Base-by-base conservation (phyloP, 1,140 invertebrate species). In the Drosophila mojavensis region DNA sequence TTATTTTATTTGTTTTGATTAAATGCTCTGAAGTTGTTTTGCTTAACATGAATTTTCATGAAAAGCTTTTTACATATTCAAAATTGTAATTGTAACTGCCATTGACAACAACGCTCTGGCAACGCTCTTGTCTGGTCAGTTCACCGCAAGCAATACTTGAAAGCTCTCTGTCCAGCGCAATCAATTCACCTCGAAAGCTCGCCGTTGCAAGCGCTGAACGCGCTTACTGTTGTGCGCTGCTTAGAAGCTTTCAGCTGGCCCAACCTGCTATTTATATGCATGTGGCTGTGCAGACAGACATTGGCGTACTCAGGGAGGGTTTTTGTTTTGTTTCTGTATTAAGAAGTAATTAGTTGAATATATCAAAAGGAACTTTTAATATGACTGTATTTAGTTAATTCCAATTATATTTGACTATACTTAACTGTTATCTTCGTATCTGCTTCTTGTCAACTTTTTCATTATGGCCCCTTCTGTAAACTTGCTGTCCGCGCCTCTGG, bases 221-320 rank as follows among this genome's bases (percentile, higher is more conserved):
- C 24, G 30, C 48, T 56, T 70, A 24, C 48, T 56, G 47, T 64
- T 70, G 67, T 61, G 39, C 30, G 51, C 11, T 45, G 45, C 33
- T 54, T 54, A 13, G 62, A 45, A 84, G 81, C 81, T 84, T 84
- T 84, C 58, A 70, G 67, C 73, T 71, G 47, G 47, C 62, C 62
- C 78, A 78, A 75, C 75, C 72, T 75, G 71, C 75, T 78, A 62
- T 62, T 48, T 53, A 28, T 56, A 36, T 56, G 56, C 41, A 17
- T 62, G 66, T 71, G 47, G 6, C 17, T 41, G 50, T 56, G 63
- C 28, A 58, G 66, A 58, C 13, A 24, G 47, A 33, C 65, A 69
- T 59, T 30, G 59, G 43, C 64, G 70, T 33, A 9, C 20, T 1
- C 6, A n/a, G 15, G 26, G 24, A 10, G 67, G 48, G 47, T 7